Evolutionary conservation across 2,888 invertebrate genomes (phyloP), one percentile per base, ranked within the genome.

Genomic region (Acleris holmiana): DNA sequence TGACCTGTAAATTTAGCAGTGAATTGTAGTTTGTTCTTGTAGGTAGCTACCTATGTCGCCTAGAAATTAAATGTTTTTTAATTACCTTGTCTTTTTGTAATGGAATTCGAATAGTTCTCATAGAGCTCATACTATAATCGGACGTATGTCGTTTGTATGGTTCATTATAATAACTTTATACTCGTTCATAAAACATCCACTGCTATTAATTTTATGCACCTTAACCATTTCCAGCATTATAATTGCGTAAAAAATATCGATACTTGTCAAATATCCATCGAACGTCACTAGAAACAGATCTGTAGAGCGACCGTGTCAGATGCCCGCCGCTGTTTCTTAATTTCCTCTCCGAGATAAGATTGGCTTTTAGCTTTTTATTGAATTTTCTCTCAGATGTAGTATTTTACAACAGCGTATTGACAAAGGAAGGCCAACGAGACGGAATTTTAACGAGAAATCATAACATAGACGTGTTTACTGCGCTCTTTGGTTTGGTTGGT

Each of bases 321-420:
- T 91, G 92, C 88, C 85, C 91, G 88, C 82, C 86, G 88, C 89
- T 92, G 89, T 89, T 92, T 92, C 92, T 92, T 92, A 92, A 92
- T 92, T 92, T 92, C 92, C 92, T 91, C 87, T 87, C 78, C 69
- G 78, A 90, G 92, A 92, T 92, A 92, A 92, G 91, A 91, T 91
- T 91, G 91, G 92, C 92, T 91, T 92, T 92, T 89, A 91, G 92
- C 88, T 91, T 92, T 92, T 92, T 92, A 92, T 92, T 91, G 91
- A 92, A 89, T 92, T 92, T 91, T 89, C 91, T 89, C 85, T 86
- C 85, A 86, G 83, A 83, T 83, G 82, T 73, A 80, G 78, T 85
- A 84, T 83, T 88, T 89, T 87, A 88, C 84, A 85, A 54, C 58
- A 6, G 10, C 35, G 29, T 53, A 53, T 64, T 46, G 50, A 65